Evolutionary conservation across 2,888 invertebrate species (phyloP).

Genomic region (Stenodera caucasica): DNA sequence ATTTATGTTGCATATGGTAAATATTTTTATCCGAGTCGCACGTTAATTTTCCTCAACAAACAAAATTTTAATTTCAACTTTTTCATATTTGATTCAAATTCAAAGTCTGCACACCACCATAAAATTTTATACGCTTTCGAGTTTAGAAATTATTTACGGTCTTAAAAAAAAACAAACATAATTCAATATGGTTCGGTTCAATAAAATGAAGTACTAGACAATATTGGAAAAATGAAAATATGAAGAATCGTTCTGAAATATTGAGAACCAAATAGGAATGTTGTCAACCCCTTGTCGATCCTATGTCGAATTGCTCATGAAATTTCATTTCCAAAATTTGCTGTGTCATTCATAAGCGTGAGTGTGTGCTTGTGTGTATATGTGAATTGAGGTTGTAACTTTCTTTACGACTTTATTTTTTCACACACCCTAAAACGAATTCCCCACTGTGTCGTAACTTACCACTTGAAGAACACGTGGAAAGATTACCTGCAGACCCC

Average conservation of each 20-base stretch:
- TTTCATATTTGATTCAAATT: no score
- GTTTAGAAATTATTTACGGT: no score
- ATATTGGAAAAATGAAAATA: background rate
- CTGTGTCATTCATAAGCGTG: background rate
- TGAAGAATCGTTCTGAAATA: background rate
- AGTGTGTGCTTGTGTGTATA: background rate
- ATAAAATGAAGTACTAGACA: background rate
- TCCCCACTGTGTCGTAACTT: constrained; percentile 45
- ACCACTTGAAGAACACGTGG: constrained; percentile 42
- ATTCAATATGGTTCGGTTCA: background rate
- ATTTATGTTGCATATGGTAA: no score
- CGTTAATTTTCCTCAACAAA: no score
- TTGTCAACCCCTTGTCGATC: background rate
- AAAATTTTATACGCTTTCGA: no score
- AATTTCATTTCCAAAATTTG: background rate
- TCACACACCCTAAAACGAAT: constrained; percentile 37
- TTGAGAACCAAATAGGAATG: background rate
- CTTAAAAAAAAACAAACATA: no score
- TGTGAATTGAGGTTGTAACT: constrained; percentile 8
- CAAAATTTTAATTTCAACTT: no score
- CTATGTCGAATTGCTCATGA: background rate
- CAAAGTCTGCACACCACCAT: no score
- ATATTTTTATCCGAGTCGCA: no score
- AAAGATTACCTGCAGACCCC: constrained; percentile 44
- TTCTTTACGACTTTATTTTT: constrained; percentile 35